Evolutionary conservation across 2,888 invertebrate genomes (phyloP), one percentile per base, ranked within the genome.

Genomic region (Masnerella sp.): DNA sequence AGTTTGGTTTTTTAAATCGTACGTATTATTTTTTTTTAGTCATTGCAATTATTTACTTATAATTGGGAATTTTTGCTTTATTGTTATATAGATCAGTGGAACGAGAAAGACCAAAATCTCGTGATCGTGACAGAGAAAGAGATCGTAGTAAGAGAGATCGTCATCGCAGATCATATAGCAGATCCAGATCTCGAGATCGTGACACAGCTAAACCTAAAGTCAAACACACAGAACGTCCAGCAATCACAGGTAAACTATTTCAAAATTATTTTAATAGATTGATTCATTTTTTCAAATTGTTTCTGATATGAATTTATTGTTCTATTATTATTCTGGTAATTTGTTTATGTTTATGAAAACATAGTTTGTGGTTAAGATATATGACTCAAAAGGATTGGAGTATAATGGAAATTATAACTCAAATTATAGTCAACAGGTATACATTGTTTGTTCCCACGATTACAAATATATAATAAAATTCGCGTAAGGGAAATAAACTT

Each of bases 321-420:
- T n/a, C n/a, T n/a, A n/a, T n/a, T n/a, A n/a, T n/a, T n/a, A n/a
- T n/a, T n/a, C n/a, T n/a, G n/a, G n/a, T n/a, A n/a, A n/a, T n/a
- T n/a, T n/a, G n/a, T n/a, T n/a, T n/a, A n/a, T n/a, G n/a, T n/a
- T n/a, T n/a, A n/a, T n/a, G 79, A 78, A 87, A 68, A 73, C 88
- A 78, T 77, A 89, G 89, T 83, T 88, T 89, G 4, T 92, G 92
- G 92, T 88, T 91, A 81, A 89, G 90, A 54, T 87, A 88, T 42
- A 84, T 89, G 77, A 79, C 88, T 28, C 82, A 87, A 0, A 76
- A 79, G 7, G 79, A 84, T 30, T 83, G 83, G 62, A 83, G 87
- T 70, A 80, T 89, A 25, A 87, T 89, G 74, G 78, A 82, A 11
- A 80, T 89, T n/a, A 84, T 91, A 45, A 79, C 79, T 25, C 84